phyloP scores from a whole-genome alignment of 2,113 vertebrate species.

The Macroglossus sobrinus region DNA sequence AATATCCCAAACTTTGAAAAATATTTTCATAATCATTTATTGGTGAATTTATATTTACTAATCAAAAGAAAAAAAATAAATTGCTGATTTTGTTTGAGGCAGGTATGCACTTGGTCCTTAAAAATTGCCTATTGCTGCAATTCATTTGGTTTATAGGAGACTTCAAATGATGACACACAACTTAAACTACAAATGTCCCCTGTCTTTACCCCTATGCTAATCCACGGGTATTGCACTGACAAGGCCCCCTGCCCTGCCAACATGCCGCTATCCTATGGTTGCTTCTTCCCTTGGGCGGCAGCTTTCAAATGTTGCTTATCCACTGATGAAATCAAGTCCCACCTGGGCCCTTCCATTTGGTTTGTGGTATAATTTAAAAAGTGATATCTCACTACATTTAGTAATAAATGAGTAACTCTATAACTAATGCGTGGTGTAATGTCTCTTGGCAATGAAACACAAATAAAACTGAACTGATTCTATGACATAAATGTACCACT shows the following conservation, averaged over 20 bases:
- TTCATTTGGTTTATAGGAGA: neutral
- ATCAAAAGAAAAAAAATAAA: neutral
- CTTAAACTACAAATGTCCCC: too few relatives aligned
- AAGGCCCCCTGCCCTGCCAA: fast-evolving
- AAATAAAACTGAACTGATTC: neutral
- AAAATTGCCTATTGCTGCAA: neutral
- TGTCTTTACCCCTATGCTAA: fast-evolving
- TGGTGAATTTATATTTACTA: neutral
- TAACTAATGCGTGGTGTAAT: neutral
- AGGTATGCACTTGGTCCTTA: neutral
- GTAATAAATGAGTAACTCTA: neutral
- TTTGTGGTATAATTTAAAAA: neutral
- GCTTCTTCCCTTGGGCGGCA: neutral
- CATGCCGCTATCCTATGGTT: fast-evolving
- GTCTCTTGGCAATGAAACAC: conserved; percentile 1
- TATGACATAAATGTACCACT: neutral
- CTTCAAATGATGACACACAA: neutral
- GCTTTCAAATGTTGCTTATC: neutral
- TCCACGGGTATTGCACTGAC: fast-evolving
- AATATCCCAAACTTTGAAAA: neutral
- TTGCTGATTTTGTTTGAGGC: neutral
- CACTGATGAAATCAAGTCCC: neutral
- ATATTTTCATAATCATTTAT: neutral
- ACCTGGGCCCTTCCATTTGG: neutral
- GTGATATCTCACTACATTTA: neutral